These are phyloP conservation scores for Cochlearius cochlearius DNA, from an alignment of 2,113 vertebrate genomes.

Conservation along the genomic window DNA sequence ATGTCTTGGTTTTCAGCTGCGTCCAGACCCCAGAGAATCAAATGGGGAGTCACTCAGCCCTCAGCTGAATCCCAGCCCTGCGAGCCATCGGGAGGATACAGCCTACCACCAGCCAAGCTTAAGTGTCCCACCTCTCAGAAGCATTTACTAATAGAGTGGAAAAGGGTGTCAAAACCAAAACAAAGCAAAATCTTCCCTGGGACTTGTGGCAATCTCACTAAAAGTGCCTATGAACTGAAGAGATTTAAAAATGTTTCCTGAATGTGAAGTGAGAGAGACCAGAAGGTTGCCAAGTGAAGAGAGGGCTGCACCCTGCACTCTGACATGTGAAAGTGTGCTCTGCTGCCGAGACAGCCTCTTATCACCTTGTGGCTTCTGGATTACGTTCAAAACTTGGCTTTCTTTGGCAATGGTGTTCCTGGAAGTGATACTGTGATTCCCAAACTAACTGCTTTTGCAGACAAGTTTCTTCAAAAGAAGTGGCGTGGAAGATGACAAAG, in stretches of 20 bases:
- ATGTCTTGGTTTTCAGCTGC: neutral
- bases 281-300: slow-evolving; percentile 25
- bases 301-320: slow-evolving; percentile 32
- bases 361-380: slow-evolving; percentile 51
- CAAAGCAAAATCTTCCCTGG: slow-evolving; percentile 1
- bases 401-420: neutral
- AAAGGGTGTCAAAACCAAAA: slow-evolving; percentile 31
- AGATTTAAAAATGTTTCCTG: slow-evolving; percentile 18
- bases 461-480: slow-evolving; percentile 22
- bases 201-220: neutral
- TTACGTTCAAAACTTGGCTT: neutral
- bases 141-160: neutral
- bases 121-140: neutral
- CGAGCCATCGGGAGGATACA: neutral
- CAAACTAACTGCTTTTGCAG: neutral
- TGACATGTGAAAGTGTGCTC: slow-evolving; percentile 6
- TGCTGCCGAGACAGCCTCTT: slow-evolving; percentile 27
- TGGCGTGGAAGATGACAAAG: neutral
- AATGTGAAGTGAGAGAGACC: neutral
- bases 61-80: neutral
- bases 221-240: neutral
- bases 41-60: neutral
- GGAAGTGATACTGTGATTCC: neutral
- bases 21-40: neutral
- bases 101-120: neutral